These are phyloP conservation scores for Gadopsis marmoratus DNA, from an alignment of 2,797 vertebrate species.

Conservation along the genomic window DNA sequence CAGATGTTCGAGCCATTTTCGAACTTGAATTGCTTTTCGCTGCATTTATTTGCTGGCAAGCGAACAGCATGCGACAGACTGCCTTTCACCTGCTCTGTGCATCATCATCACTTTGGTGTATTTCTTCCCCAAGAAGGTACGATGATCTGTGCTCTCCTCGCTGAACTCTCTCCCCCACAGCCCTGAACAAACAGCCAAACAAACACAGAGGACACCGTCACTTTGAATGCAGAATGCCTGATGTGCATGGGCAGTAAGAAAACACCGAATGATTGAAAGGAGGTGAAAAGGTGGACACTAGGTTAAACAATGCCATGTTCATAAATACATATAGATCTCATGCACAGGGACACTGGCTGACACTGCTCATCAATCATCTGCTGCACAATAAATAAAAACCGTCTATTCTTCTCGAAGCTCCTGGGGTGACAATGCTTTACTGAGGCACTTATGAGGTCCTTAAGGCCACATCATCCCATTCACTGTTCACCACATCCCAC, in stretches of 20 bases:
- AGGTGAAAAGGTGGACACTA: constrained; percentile 19
- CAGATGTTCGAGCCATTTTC: constrained; percentile 60
- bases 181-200: constrained; percentile 63
- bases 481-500: constrained; percentile 44
- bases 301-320: constrained; percentile 35
- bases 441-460: constrained; percentile 52
- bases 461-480: constrained; percentile 44
- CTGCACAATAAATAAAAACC: constrained; percentile 38
- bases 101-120: constrained; percentile 84
- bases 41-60: constrained; percentile 53
- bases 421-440: constrained; percentile 10
- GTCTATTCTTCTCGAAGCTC: constrained; percentile 28
- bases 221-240: constrained; percentile 17
- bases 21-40: constrained; percentile 39
- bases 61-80: constrained; percentile 17
- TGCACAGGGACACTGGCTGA: constrained; percentile 17
- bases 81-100: constrained; percentile 78
- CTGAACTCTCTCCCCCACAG: constrained; percentile 80
- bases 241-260: constrained; percentile 1
- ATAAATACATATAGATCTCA: constrained; percentile 32
- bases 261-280: constrained; percentile 28
- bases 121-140: constrained; percentile 78
- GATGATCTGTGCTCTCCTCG: constrained; percentile 58
- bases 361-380: constrained; percentile 43
- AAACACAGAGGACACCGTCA: constrained; percentile 19